These are phyloP conservation scores for Melopsittacus undulatus DNA, from an alignment of 2,797 vertebrate genomes.

Conservation along the genomic window DNA sequence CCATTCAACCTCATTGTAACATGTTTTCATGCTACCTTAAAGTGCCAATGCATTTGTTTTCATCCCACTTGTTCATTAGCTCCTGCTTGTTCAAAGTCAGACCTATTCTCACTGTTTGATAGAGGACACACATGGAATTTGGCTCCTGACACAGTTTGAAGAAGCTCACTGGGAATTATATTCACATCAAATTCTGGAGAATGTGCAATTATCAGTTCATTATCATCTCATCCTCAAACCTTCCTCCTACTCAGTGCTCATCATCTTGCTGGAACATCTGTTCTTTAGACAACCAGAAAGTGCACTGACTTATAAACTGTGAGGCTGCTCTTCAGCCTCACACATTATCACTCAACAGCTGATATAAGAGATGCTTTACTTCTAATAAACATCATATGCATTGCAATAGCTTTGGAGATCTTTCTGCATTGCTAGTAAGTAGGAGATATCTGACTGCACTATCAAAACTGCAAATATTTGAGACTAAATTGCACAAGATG, in stretches of 20 bases:
- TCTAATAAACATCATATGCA: not conserved
- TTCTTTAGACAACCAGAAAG: not conserved
- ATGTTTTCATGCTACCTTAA: not conserved
- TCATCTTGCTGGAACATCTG: conserved; percentile 18
- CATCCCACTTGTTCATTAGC: not conserved
- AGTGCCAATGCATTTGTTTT: not conserved
- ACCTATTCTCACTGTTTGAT: not conserved
- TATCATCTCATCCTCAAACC: not conserved
- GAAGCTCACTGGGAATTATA: not conserved
- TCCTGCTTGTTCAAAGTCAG: not conserved
- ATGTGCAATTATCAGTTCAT: not conserved
- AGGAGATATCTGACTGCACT: not conserved
- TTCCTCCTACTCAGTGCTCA: not conserved
- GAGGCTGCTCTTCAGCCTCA: not conserved
- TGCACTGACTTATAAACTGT: not conserved
- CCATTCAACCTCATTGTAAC: not conserved
- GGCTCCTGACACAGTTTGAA: not conserved
- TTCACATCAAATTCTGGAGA: not conserved
- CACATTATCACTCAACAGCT: conserved; percentile 47
- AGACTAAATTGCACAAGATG: not conserved
- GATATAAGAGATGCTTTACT: not conserved
- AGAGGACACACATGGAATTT: not conserved
- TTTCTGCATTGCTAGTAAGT: not conserved
- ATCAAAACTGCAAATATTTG: conserved; percentile 13
- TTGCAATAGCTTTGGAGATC: not conserved